Conservation (phyloP, 30 jellyfish, hydroid and myxozoan species). For the Sanderia malayensis region DNA sequence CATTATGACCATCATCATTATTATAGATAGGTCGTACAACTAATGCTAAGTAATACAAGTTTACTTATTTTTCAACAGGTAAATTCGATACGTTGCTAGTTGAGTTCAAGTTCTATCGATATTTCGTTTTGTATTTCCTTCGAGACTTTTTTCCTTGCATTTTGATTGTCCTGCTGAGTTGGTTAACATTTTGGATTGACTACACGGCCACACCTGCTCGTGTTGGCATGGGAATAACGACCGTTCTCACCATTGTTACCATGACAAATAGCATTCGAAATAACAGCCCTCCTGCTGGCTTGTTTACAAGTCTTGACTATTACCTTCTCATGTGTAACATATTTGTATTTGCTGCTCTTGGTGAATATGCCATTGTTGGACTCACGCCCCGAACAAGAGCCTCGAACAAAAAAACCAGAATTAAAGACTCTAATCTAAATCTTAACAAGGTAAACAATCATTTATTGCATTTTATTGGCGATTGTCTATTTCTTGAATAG, state of each 20-base stretch:
- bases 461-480: too few species aligned
- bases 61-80: constrained; percentile 51
- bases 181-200: constrained; percentile 87
- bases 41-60: too few species aligned
- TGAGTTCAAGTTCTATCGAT: constrained; percentile 57
- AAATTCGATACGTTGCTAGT: constrained; percentile 40
- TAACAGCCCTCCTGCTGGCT: constrained; percentile 80
- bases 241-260: constrained; percentile 89
- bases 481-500: too few species aligned
- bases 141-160: constrained; percentile 91
- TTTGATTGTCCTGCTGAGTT: constrained; percentile 70
- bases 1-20: too few species aligned
- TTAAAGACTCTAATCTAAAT: too few species aligned
- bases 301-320: constrained; percentile 71
- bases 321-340: constrained; percentile 74
- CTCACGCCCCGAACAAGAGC: constrained; percentile 2
- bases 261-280: constrained; percentile 70
- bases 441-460: too few species aligned
- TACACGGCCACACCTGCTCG: constrained; percentile 87
- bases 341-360: constrained; percentile 88
- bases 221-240: constrained; percentile 88
- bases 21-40: too few species aligned
- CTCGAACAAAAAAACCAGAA: neutral
- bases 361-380: constrained; percentile 82
- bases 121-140: constrained; percentile 53